These are phyloP conservation scores for Tachystola acroxantha DNA, from an alignment of 2,888 invertebrate species.

Conservation along the genomic window DNA sequence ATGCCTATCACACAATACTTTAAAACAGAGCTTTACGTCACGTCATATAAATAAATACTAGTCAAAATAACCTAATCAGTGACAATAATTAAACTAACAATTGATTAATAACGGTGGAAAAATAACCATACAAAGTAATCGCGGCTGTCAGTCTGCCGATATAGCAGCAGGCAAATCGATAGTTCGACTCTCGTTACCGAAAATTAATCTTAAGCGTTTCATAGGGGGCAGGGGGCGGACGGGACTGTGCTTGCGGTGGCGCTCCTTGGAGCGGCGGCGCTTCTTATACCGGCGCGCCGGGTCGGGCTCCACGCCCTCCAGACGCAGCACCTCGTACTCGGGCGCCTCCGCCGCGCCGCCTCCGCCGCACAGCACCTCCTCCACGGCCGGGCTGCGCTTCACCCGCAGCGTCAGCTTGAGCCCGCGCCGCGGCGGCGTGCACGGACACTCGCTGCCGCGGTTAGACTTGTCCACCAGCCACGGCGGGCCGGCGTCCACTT, in stretches of 20 bases:
- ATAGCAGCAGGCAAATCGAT: slow-evolving; percentile 91
- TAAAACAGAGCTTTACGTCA: slow-evolving; percentile 57
- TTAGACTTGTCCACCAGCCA: slow-evolving; percentile 68
- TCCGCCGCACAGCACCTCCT: slow-evolving; percentile 86
- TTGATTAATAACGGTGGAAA: slow-evolving; percentile 75
- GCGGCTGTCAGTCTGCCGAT: slow-evolving; percentile 75
- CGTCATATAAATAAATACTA: slow-evolving; percentile 64
- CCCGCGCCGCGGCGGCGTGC: slow-evolving; percentile 79
- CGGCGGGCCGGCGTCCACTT: slow-evolving; percentile 54
- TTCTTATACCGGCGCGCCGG: slow-evolving; percentile 77
- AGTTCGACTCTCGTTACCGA: slow-evolving; percentile 93
- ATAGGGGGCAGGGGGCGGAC: slow-evolving; percentile 83
- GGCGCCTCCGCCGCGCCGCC: slow-evolving; percentile 85
- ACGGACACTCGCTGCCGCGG: slow-evolving; percentile 69
- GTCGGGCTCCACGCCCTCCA: slow-evolving; percentile 84
- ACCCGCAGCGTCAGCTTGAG: slow-evolving; percentile 90
- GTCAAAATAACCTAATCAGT: slow-evolving; percentile 71
- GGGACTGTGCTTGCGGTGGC: slow-evolving; percentile 71
- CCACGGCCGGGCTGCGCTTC: slow-evolving; percentile 91
- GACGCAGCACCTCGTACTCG: slow-evolving; percentile 90
- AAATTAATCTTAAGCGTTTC: slow-evolving; percentile 91
- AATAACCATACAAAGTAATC: slow-evolving; percentile 54
- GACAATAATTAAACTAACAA: slow-evolving; percentile 70
- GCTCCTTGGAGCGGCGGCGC: slow-evolving; percentile 70
- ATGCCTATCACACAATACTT: slow-evolving; percentile 61